These are phyloP conservation scores for Drosophila ficusphila DNA, from an alignment of 1,140 invertebrate species.

Conservation along the genomic window DNA sequence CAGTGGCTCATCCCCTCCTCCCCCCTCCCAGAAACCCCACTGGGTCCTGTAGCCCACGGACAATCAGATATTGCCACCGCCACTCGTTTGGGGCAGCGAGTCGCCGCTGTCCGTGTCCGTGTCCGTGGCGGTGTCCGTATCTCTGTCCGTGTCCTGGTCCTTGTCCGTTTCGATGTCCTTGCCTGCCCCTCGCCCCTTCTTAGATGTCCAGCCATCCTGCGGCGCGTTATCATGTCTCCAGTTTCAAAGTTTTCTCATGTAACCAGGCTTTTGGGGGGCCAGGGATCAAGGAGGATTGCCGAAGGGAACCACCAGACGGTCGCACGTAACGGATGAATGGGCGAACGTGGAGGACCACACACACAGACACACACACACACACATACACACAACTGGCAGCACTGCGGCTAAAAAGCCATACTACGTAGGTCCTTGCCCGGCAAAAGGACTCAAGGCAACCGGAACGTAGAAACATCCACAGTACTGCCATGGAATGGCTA, in stretches of 20 bases:
- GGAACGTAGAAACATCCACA: conserved; percentile 42
- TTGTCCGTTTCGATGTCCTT: conserved; percentile 46
- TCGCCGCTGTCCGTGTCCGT: conserved; percentile 52
- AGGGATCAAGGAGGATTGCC: conserved; percentile 3
- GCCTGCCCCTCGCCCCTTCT: conserved; percentile 61
- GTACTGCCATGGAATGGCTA: conserved; percentile 64
- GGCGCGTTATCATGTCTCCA: conserved; percentile 72
- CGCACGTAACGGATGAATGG: conserved; percentile 73
- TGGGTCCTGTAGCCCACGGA: conserved; percentile 75
- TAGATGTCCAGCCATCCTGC: conserved; percentile 58
- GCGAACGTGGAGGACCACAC: conserved; percentile 58
- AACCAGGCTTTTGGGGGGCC: conserved; percentile 39
- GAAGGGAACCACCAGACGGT: conserved; percentile 38
- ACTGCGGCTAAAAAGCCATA: conserved; percentile 79
- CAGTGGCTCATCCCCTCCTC: conserved; percentile 47
- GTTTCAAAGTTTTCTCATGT: conserved; percentile 83
- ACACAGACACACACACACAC: conserved; percentile 32
- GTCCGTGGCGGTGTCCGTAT: conserved; percentile 21
- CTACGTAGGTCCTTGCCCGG: conserved; percentile 29
- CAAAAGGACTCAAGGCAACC: conserved; percentile 66
- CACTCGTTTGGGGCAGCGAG: conserved; percentile 58
- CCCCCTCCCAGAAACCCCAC: conserved; percentile 8
- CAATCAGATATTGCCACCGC: conserved; percentile 80
- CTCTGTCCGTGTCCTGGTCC: conserved; percentile 28
- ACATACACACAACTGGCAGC: conserved; percentile 39